phyloP scores from a whole-genome alignment of 2,113 vertebrate genomes.

The Macrotus californicus region DNA sequence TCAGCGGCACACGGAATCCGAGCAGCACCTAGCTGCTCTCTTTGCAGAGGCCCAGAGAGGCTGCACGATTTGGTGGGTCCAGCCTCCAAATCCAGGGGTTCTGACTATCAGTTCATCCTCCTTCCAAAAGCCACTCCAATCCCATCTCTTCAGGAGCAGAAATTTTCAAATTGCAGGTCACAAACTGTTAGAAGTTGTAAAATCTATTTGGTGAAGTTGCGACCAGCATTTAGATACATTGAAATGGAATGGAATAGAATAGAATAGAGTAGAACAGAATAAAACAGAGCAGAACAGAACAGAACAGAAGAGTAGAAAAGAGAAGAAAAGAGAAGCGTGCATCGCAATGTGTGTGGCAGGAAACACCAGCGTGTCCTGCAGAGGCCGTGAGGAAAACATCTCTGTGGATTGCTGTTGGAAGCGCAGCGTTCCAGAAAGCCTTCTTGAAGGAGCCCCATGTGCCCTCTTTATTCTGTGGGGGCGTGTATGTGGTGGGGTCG shows the following conservation, averaged over 20 bases:
- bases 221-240: background rate
- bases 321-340: background rate
- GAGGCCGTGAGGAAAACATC: background rate
- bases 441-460: background rate
- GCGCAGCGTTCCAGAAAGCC: background rate
- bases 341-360: background rate
- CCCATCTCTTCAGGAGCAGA: background rate
- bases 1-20: background rate
- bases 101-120: background rate
- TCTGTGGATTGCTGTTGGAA: background rate
- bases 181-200: background rate
- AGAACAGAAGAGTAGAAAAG: background rate
- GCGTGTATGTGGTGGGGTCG: fast-evolving
- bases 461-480: background rate
- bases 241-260: background rate
- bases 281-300: background rate
- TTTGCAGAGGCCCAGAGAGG: background rate
- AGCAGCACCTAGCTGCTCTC: fast-evolving
- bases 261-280: background rate
- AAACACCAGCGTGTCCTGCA: background rate
- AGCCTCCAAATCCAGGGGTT: background rate
- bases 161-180: background rate
- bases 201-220: background rate
- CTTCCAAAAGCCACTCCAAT: background rate
- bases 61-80: background rate